Evolutionary conservation across 2,797 vertebrate genomes (phyloP).

Genomic region (Chiloscyllium punctatum): DNA sequence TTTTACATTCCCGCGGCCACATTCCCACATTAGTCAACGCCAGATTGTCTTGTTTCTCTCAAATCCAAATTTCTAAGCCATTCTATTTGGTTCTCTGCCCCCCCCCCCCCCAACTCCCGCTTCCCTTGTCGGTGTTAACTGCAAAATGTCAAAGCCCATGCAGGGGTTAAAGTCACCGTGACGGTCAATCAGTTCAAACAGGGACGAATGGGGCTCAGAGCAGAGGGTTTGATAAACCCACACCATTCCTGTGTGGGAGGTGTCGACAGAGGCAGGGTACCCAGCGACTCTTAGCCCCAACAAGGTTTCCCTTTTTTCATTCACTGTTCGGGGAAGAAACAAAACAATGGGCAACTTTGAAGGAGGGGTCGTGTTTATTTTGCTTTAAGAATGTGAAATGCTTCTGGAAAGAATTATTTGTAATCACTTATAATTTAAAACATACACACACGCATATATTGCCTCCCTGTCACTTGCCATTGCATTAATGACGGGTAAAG

Average conservation of each 20-base stretch:
- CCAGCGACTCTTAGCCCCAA: not conserved
- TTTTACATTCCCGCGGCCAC: not conserved
- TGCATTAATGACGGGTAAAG: not conserved
- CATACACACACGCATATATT: not conserved
- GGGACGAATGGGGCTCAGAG: not conserved
- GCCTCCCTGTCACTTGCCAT: not conserved
- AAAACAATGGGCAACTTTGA: not conserved
- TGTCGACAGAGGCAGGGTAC: not conserved
- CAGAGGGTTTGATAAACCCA: not conserved
- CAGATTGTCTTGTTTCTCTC: not conserved
- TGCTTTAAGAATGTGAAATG: not conserved
- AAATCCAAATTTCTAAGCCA: not conserved
- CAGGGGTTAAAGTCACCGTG: not conserved
- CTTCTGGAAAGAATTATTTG: not conserved
- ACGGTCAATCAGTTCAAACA: not conserved
- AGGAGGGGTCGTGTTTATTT: not conserved
- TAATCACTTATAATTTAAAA: not conserved
- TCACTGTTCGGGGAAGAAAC: no score
- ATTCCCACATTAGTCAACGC: not conserved
- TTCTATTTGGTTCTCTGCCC: not conserved
- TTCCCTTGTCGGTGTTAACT: not conserved
- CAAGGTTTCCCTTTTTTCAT: not conserved
- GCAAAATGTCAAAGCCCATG: not conserved
- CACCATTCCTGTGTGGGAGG: not conserved
- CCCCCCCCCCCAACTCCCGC: no score